Conservation (phyloP, 2,113 vertebrate genomes). For the Zosterops japonicus region DNA sequence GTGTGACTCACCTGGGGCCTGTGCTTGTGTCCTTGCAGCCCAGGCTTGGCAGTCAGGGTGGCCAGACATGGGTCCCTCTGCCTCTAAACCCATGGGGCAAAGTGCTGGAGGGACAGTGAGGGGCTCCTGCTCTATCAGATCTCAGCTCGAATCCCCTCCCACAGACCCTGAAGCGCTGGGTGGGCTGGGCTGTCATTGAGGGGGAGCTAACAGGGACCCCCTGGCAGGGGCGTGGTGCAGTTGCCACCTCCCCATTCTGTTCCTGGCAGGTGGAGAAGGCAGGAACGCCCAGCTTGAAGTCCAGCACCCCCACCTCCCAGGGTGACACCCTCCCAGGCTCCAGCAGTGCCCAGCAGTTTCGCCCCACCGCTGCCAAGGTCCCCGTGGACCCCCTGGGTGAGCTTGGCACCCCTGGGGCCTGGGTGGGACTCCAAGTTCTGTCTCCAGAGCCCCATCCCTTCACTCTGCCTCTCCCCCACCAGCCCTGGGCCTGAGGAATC, state of each 20-base stretch:
- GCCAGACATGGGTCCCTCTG: accelerated
- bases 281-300: constrained; percentile 87
- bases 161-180: accelerated
- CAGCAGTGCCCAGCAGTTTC: constrained; percentile 76
- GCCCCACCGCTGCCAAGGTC: constrained; percentile 76
- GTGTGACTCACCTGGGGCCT: accelerated
- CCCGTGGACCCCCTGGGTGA: constrained; percentile 83
- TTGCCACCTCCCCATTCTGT: neutral
- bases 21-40: accelerated
- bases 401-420: accelerated
- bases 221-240: accelerated
- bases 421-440: accelerated
- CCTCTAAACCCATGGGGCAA: neutral
- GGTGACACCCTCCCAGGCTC: constrained; percentile 75
- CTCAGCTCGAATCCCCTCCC: accelerated
- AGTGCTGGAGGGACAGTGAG: neutral
- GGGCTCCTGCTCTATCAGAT: neutral
- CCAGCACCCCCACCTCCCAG: constrained; percentile 86
- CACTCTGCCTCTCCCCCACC: neutral
- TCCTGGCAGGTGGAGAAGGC: constrained; percentile 85
- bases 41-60: accelerated
- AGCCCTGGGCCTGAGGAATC: constrained; percentile 87
- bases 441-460: neutral
- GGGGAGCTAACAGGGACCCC: neutral
- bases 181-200: neutral